Conservation (phyloP, 2,888 invertebrate genomes). For the Teleiodes luculella region DNA sequence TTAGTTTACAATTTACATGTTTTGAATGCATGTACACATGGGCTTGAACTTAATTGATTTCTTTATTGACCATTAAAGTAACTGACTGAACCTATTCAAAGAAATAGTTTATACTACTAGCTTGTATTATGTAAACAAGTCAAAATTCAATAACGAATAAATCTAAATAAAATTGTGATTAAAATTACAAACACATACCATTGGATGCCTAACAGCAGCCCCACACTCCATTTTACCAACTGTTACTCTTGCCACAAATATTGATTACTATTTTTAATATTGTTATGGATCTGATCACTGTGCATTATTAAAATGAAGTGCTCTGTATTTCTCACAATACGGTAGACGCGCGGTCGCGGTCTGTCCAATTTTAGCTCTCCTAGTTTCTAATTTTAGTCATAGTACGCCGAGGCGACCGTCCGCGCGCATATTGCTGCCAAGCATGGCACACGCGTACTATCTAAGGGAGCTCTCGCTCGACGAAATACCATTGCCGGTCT, state of each 20-base stretch:
- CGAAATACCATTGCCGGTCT: slow-evolving; percentile 74
- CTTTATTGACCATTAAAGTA: too few species aligned
- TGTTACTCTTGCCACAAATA: background rate
- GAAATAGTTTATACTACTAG: too few species aligned
- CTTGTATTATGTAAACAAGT: slow-evolving; percentile 4
- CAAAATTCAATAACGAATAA: background rate
- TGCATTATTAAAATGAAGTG: background rate
- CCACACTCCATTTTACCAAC: background rate
- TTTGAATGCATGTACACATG: too few species aligned
- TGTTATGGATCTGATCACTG: too few species aligned
- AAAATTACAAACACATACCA: background rate
- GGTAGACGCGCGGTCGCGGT: slow-evolving; percentile 33
- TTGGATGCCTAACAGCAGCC: background rate
- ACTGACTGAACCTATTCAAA: too few species aligned
- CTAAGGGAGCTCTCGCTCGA: slow-evolving; percentile 59
- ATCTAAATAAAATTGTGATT: too few species aligned
- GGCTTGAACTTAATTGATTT: too few species aligned
- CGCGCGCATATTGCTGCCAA: slow-evolving; percentile 21
- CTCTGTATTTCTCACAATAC: slow-evolving; percentile 9
- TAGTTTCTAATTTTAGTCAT: slow-evolving; percentile 66
- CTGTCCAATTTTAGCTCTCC: slow-evolving; percentile 60
- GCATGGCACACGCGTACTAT: slow-evolving; percentile 63
- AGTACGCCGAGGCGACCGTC: slow-evolving; percentile 36
- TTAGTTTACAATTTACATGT: too few species aligned
- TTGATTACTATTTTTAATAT: background rate